Evolutionary conservation across 2,888 invertebrate genomes (phyloP), one percentile per base, ranked within the genome.

Genomic region (Cantharis lateralis): DNA sequence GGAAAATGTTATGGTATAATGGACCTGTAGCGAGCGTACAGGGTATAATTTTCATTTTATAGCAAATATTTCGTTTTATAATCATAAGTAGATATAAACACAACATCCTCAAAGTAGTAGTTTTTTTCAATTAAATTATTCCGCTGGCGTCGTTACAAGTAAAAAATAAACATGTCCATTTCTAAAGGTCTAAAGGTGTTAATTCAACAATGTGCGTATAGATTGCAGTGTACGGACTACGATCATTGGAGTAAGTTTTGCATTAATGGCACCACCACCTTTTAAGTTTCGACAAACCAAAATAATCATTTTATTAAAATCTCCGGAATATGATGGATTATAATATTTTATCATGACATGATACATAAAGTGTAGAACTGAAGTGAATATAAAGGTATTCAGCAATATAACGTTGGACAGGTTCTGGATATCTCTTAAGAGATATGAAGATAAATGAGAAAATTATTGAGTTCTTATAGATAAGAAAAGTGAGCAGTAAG

Each of bases 361-460:
- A 64, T 64, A 64, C 64, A 64, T 64, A 64, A 13, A 64, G 64
- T 24, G 20, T 64, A 64, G 64, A 64, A 64, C 20, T 64, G 64
- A 64, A 64, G 64, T 64, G 64, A 64, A 64, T 20, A 18, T 64
- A 64, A 64, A 64, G 20, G 64, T 64, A 64, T 64, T 64, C 64
- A 18, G 20, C 20, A 20, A 15, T 20, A 64, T n/a, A 64, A 24
- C 13, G 20, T 64, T 20, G 20, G 64, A 64, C 64, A 24, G 64
- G 16, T 64, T 64, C 20, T 20, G 20, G 64, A 18, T 64, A 64
- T 64, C 20, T 24, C 64, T 64, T 64, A 16, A 18, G 20, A 15
- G 64, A 64, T 64, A 64, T 64, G 64, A 64, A 64, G 64, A 64
- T 64, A 20, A 64, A 64, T 64, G 64, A 15, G 64, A 64, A 64